phyloP scores from a whole-genome alignment of 2,797 vertebrate species.

The Miopithecus talapoin region DNA sequence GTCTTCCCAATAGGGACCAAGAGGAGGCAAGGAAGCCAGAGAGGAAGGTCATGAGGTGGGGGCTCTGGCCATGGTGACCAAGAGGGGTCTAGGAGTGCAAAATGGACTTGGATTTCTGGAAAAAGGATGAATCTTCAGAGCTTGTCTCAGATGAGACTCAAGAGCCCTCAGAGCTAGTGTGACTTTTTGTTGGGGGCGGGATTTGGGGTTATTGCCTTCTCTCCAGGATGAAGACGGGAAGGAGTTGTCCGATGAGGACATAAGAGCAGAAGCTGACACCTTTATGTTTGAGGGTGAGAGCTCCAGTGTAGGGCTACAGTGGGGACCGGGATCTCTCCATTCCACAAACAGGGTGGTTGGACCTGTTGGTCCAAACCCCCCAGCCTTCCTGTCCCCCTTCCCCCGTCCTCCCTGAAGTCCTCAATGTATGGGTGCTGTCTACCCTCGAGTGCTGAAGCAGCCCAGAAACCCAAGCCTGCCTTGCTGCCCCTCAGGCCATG shows the following conservation, averaged over 20 bases:
- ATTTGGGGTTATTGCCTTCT: neutral
- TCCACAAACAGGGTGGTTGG: neutral
- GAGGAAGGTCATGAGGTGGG: neutral
- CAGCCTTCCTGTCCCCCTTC: neutral
- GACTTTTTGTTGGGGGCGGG: neutral
- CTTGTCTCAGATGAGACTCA: neutral
- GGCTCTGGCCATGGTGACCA: neutral
- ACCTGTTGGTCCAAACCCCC: neutral
- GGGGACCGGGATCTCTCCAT: neutral
- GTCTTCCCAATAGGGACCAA: neutral
- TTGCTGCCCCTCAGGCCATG: slow-evolving; percentile 85
- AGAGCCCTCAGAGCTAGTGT: neutral
- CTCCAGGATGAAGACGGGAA: slow-evolving; percentile 85
- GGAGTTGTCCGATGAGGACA: slow-evolving; percentile 85
- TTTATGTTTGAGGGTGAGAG: slow-evolving; percentile 88
- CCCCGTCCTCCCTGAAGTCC: neutral
- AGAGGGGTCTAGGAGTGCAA: neutral
- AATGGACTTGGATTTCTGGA: neutral
- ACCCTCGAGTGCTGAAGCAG: neutral
- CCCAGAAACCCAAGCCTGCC: neutral
- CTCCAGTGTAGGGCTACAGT: neutral
- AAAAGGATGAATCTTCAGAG: neutral
- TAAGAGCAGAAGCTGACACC: slow-evolving; percentile 88
- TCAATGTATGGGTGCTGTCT: neutral
- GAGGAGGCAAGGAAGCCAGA: neutral